Evolutionary conservation across 1,140 invertebrate species (phyloP).

Genomic region (Charaxes varanes): DNA sequence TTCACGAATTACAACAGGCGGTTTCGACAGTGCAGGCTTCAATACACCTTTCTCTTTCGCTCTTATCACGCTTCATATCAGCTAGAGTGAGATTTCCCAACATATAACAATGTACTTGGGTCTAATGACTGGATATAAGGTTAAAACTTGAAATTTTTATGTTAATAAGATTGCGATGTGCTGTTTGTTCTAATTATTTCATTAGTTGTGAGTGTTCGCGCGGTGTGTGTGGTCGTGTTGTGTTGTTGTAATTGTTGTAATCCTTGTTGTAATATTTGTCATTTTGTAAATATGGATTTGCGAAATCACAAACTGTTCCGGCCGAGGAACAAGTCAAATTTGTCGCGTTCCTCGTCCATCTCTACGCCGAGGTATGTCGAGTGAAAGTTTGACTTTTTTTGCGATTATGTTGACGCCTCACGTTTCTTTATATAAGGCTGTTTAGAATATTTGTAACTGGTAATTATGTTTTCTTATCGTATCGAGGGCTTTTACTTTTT

Average conservation of each 20-base stretch:
- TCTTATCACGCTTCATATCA: conserved; percentile 21
- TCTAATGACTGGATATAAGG: conserved; percentile 52
- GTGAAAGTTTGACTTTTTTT: conserved; percentile 15
- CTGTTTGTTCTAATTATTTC: conserved; percentile 57
- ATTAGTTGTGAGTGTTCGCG: conserved; percentile 50
- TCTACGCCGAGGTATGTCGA: conserved; percentile 54
- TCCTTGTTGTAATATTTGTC: conserved; percentile 22
- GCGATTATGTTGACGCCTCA: conserved; percentile 8
- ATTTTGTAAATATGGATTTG: conserved; percentile 60
- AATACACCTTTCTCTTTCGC: conserved; percentile 38
- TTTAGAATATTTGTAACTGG: no score
- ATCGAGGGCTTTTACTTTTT: no score
- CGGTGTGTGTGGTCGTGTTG: conserved; percentile 56
- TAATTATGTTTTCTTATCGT: no score
- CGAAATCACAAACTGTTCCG: conserved; percentile 51
- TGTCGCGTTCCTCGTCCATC: conserved; percentile 50
- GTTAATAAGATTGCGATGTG: conserved; percentile 66
- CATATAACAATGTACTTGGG: conserved; percentile 35
- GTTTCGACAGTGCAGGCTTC: conserved; percentile 38
- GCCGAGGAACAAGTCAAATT: conserved; percentile 37
- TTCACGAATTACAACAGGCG: conserved; percentile 34
- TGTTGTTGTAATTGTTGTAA: conserved; percentile 27
- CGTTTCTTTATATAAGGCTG: conserved; percentile 11
- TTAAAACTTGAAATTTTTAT: conserved; percentile 69
- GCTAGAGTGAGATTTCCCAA: conserved; percentile 42